phyloP scores from a whole-genome alignment of 2,113 vertebrate species.

The Recurvirostra avosetta region DNA sequence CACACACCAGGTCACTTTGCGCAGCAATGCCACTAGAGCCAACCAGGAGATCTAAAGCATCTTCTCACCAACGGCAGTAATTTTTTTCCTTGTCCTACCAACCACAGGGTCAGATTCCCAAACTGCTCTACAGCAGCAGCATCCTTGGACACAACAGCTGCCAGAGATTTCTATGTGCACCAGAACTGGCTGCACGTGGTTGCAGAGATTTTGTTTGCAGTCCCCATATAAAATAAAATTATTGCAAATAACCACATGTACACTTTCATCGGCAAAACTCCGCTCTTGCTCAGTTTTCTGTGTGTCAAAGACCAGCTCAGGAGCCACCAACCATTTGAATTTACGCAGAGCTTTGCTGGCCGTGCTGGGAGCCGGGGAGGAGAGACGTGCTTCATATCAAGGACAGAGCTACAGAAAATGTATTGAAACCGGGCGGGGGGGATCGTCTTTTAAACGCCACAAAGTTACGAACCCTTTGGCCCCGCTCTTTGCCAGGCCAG shows the following conservation, averaged over 20 bases:
- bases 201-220: neutral
- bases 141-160: neutral
- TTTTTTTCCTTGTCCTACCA: neutral
- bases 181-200: neutral
- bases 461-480: neutral
- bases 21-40: neutral
- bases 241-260: neutral
- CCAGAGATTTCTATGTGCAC: neutral
- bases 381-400: fast-evolving
- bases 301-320: neutral
- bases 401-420: neutral
- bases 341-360: neutral
- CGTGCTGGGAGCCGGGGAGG: neutral
- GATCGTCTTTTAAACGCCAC: neutral
- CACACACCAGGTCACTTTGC: neutral
- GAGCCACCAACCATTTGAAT: neutral
- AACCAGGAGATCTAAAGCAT: neutral
- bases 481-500: neutral
- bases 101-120: neutral
- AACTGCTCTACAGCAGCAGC: neutral
- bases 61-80: neutral
- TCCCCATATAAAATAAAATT: neutral
- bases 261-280: neutral
- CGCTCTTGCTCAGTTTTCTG: neutral
- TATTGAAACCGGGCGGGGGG: neutral